phyloP scores from a whole-genome alignment of 2,797 vertebrate species.

The Leptatherina wallacei region DNA sequence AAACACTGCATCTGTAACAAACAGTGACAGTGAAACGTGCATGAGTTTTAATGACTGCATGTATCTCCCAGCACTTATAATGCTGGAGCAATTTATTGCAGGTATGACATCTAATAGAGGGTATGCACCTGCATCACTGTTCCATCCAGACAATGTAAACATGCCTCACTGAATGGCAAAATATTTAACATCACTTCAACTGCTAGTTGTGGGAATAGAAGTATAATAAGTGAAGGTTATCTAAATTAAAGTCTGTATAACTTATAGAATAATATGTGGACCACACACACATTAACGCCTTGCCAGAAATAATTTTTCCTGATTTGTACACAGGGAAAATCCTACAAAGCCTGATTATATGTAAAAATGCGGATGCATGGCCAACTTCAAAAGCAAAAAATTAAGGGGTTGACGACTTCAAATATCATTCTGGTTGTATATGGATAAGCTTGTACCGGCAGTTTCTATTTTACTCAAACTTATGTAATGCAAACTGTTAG shows the following conservation, averaged over 20 bases:
- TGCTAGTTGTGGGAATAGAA: neutral
- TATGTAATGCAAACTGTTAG: too few species aligned
- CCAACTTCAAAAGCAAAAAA: too few species aligned
- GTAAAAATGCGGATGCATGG: too few species aligned
- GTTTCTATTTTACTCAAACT: too few species aligned
- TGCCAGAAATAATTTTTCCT: too few species aligned
- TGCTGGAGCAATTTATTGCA: neutral
- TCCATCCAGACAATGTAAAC: neutral
- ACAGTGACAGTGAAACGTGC: neutral
- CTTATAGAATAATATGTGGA: neutral
- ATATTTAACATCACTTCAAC: neutral
- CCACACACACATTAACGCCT: too few species aligned
- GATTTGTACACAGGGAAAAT: too few species aligned
- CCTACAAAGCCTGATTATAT: too few species aligned
- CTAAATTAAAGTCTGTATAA: neutral
- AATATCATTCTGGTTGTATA: too few species aligned
- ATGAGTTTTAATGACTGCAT: neutral
- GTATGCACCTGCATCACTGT: neutral
- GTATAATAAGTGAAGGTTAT: neutral
- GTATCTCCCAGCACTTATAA: neutral
- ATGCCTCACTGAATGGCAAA: neutral
- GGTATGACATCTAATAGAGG: neutral
- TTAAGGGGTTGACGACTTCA: too few species aligned
- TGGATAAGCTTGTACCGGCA: too few species aligned
- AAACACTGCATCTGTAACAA: neutral